Evolutionary conservation across 2,888 invertebrate genomes (phyloP).

Genomic region (Mantis religiosa): DNA sequence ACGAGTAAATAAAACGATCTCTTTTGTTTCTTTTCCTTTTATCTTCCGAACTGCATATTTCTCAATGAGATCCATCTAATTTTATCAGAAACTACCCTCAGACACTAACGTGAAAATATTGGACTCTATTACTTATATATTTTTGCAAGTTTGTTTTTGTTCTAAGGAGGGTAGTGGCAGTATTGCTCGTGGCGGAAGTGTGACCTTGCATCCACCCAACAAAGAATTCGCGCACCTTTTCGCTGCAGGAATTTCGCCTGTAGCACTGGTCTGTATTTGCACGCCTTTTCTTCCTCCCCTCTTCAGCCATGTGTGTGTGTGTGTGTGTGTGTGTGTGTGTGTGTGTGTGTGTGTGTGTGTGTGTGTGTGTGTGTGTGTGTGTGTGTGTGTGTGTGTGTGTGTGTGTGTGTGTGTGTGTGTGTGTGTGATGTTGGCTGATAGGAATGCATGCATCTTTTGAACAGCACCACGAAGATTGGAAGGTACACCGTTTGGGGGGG

Average conservation of each 20-base stretch:
- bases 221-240: constrained; percentile 2
- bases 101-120: not conserved
- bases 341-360: no score
- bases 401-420: no score
- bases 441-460: constrained; percentile 21
- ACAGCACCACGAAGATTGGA: not conserved
- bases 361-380: no score
- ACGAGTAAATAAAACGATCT: no score
- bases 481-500: not conserved
- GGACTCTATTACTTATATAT: not conserved
- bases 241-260: constrained; percentile 1
- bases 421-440: constrained; percentile 23
- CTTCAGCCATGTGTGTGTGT: constrained; percentile 1
- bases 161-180: no score
- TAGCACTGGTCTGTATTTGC: constrained; percentile 21
- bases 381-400: no score
- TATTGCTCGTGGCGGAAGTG: not conserved
- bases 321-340: no score
- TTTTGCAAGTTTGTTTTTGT: no score
- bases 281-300: constrained; percentile 14
- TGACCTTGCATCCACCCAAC: not conserved
- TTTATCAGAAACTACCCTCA: not conserved
- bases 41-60: not conserved
- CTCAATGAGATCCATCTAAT: not conserved
- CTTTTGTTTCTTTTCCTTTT: no score